Evolutionary conservation across 2,113 vertebrate genomes (phyloP), one percentile per base, ranked within the genome.

Genomic region (Phodopus roborovskii): DNA sequence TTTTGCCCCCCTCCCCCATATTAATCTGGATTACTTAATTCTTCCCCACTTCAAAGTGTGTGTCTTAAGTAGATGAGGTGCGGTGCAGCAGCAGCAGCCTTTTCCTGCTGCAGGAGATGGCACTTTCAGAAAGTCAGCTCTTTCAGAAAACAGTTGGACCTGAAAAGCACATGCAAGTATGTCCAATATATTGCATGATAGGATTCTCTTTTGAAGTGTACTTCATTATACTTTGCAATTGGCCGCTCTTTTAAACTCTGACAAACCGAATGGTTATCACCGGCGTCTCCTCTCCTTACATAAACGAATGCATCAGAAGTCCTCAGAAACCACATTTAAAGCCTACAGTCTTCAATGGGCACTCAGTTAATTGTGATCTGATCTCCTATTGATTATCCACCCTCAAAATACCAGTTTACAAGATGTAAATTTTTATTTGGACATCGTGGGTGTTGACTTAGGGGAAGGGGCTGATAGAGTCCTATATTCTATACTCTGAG

Each of bases 1-100:
- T 98, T 98, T 98, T 97, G 39, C 22, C 22, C 20, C 20, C 39
- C 39, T 45, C 73, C 73, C 22, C 39, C 98, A 90, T 96, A 92
- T 95, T 92, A 97, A 86, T 75, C 82, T 87, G 53, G 10, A 56
- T 90, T 91, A 50, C 95, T 94, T 90, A 26, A 95, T 95, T 93
- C 86, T 56, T 92, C 39, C 94, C 13, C 78, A 53, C 73, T 75
- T 91, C 56, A 90, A 64, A 77, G 82, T 28, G 81, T 53, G 10
- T 83, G 42, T 88, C 28, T 84, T 83, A 81, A 68, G 16, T 62
- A 81, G 48, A 62, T 50, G 22, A 90, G 5, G 30, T 17, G 30
- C 13, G 13, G 50, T 91, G 10, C 48, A 60, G 53, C 42, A 73
- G 10, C 48, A 60, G 53, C 42, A 73, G 36, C 48, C 50, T 94